phyloP scores from a whole-genome alignment of 2,113 vertebrate species.

The Callocephalon fimbriatum region DNA sequence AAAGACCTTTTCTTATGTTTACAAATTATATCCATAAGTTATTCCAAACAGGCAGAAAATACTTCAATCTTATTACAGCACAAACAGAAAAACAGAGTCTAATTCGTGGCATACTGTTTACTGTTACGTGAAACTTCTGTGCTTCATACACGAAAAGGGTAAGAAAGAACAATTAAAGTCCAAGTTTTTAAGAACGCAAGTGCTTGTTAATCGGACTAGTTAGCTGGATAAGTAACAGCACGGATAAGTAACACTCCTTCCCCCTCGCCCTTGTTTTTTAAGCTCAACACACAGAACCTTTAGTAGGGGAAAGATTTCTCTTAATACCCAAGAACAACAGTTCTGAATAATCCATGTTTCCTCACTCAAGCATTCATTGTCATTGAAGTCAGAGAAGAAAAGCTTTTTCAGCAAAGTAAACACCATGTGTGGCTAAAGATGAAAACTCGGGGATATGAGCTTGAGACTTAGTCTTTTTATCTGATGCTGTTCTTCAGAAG shows the following conservation, averaged over 20 bases:
- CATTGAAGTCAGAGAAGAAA: not conserved
- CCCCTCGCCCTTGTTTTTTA: not conserved
- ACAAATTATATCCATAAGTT: not conserved
- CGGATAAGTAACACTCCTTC: not conserved
- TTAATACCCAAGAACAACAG: not conserved
- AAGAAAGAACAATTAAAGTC: not conserved
- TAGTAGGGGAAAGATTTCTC: not conserved
- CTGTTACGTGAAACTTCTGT: not conserved
- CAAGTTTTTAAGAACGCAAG: not conserved
- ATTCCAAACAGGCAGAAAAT: conserved; percentile 11
- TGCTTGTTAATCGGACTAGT: not conserved
- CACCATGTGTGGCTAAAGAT: not conserved
- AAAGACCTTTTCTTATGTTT: not conserved
- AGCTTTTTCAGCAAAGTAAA: not conserved
- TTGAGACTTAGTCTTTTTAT: not conserved
- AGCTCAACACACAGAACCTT: not conserved
- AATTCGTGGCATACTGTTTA: not conserved
- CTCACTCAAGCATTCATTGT: not conserved
- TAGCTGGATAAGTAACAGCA: not conserved
- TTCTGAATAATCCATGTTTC: not conserved
- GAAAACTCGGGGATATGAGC: not conserved
- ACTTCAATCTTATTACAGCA: not conserved
- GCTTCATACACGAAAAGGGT: not conserved
- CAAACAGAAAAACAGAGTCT: not conserved
- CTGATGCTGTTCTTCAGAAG: not conserved